phyloP scores from a whole-genome alignment of 2,797 vertebrate genomes.

The Enteromius fasciolatus region DNA sequence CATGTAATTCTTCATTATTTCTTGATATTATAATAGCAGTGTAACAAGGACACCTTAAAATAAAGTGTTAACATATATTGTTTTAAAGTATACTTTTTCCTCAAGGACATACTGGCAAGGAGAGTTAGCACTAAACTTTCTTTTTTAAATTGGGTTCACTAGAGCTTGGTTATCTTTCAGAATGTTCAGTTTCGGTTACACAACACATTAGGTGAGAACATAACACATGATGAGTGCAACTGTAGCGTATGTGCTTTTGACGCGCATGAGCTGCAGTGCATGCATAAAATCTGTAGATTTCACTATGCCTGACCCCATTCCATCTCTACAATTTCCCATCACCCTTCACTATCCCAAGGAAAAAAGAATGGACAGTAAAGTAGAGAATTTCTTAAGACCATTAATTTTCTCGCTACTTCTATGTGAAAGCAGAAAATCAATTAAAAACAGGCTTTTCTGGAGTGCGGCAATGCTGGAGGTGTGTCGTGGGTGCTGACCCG shows the following conservation, averaged over 20 bases:
- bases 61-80: neutral
- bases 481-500: constrained; percentile 19
- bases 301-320: neutral
- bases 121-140: neutral
- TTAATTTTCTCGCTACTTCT: neutral
- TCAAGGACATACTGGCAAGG: neutral
- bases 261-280: neutral
- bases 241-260: constrained; percentile 4
- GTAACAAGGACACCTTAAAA: too few relatives aligned
- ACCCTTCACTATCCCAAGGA: neutral
- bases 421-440: constrained; percentile 18
- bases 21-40: too few relatives aligned
- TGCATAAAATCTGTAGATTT: constrained; percentile 8
- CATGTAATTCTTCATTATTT: too few relatives aligned
- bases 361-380: neutral
- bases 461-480: neutral
- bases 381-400: neutral
- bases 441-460: constrained; percentile 21
- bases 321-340: neutral
- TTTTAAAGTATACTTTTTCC: too few relatives aligned
- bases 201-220: neutral
- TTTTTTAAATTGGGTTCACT: neutral
- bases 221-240: neutral
- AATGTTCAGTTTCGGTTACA: neutral
- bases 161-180: neutral